Percentiles rank a stretch among this genome's conserved stretches.
Conservation (phyloP, 1,140 invertebrate species). For the Cotesia typhae region DNA sequence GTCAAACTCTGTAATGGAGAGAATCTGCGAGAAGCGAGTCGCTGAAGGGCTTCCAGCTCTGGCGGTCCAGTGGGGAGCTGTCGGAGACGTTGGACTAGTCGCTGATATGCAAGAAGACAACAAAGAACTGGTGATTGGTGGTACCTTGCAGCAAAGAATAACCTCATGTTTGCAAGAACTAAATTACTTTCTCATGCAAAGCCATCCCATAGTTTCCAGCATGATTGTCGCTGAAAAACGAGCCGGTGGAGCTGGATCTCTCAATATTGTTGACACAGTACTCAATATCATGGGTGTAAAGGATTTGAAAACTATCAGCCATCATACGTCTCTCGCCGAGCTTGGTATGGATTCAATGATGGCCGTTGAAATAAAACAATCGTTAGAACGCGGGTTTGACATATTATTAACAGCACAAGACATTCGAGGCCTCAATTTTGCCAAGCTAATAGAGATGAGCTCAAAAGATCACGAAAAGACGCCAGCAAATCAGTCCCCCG, state of each 20-base stretch:
- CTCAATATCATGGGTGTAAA: slow-evolving; percentile 64
- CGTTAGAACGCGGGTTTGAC: slow-evolving; percentile 78
- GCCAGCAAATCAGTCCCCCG: not conserved
- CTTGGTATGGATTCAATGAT: slow-evolving; percentile 85
- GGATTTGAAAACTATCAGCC: slow-evolving; percentile 69
- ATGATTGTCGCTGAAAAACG: slow-evolving; percentile 72
- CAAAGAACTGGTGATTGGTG: slow-evolving; percentile 69
- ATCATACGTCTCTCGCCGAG: slow-evolving; percentile 74
- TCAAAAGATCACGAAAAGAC: slow-evolving; percentile 45
- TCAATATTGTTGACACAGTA: slow-evolving; percentile 62
- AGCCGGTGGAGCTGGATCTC: too few species aligned
- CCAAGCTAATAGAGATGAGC: slow-evolving; percentile 67
- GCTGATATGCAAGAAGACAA: slow-evolving; percentile 74
- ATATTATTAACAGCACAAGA: slow-evolving; percentile 76
- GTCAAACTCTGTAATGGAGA: slow-evolving; percentile 71
- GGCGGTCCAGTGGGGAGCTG: slow-evolving; percentile 71
- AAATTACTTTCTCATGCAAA: slow-evolving; percentile 69
- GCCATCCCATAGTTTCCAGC: slow-evolving; percentile 70
- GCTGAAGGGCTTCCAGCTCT: slow-evolving; percentile 66
- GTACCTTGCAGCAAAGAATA: slow-evolving; percentile 75
- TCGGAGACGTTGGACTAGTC: slow-evolving; percentile 69
- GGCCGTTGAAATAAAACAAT: slow-evolving; percentile 85
- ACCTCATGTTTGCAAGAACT: slow-evolving; percentile 69
- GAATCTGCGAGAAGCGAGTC: slow-evolving; percentile 67
- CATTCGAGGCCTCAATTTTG: slow-evolving; percentile 70